These are phyloP conservation scores for Mantis religiosa DNA, from an alignment of 2,888 invertebrate species.

Conservation along the genomic window DNA sequence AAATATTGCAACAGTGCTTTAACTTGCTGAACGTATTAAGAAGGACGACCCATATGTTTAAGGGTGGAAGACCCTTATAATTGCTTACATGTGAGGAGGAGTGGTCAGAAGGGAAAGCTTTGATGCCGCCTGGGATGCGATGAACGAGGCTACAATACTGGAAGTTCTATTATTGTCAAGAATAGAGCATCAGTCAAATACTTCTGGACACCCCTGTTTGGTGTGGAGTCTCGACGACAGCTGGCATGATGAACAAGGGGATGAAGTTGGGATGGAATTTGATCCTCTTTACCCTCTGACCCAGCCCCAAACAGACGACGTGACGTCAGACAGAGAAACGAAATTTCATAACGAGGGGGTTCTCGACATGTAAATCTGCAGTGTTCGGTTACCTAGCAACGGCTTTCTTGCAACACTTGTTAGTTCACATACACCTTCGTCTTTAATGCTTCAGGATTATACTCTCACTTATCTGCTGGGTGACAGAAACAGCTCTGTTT, in stretches of 20 bases:
- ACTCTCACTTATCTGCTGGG: not conserved
- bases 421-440: not conserved
- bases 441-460: not conserved
- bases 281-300: not conserved
- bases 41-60: no score
- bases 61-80: no score
- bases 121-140: no score
- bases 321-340: not conserved
- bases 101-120: no score
- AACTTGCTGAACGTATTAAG: no score
- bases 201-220: not conserved
- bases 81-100: no score
- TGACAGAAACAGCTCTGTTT: not conserved
- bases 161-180: no score
- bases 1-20: no score
- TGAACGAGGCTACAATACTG: no score
- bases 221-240: not conserved
- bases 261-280: not conserved
- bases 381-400: not conserved
- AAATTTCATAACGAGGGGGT: not conserved
- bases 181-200: not conserved
- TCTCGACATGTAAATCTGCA: not conserved
- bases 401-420: not conserved
- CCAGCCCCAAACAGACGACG: not conserved
- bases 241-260: not conserved